These are phyloP conservation scores for Uropetala carovei DNA, from an alignment of 2,888 invertebrate genomes.

Conservation along the genomic window DNA sequence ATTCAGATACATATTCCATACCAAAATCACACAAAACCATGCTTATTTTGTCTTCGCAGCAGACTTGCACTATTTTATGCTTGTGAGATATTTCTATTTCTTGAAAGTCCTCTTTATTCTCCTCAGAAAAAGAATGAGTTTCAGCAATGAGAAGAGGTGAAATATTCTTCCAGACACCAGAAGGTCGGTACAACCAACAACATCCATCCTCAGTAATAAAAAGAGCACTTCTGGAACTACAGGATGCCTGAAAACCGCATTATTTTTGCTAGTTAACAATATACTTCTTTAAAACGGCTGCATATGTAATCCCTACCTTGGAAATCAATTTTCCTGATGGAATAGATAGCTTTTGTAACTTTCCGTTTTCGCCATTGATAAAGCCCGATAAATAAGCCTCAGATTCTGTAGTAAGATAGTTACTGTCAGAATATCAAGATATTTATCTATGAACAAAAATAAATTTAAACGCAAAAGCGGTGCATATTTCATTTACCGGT, in stretches of 20 bases:
- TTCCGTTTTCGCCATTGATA: neutral
- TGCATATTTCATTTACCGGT: neutral
- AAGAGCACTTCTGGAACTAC: slow-evolving; percentile 68
- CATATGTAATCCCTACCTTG: neutral
- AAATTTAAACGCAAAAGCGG: too few relatives aligned
- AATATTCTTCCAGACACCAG: slow-evolving; percentile 68
- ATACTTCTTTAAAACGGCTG: neutral
- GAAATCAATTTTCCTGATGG: neutral
- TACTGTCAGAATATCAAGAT: neutral
- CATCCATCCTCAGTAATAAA: slow-evolving; percentile 68
- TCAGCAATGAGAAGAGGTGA: slow-evolving; percentile 68
- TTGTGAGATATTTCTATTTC: slow-evolving; percentile 43
- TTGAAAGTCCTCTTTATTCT: slow-evolving; percentile 40
- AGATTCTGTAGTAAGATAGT: neutral
- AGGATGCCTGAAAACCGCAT: slow-evolving; percentile 67
- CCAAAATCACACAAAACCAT: slow-evolving; percentile 74
- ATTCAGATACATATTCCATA: neutral
- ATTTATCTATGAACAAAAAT: neutral
- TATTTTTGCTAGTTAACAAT: neutral
- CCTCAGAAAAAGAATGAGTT: slow-evolving; percentile 21
- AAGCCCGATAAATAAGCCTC: slow-evolving; percentile 38
- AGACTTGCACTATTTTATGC: slow-evolving; percentile 74
- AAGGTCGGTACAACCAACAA: slow-evolving; percentile 69
- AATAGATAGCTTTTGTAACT: neutral
- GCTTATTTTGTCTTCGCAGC: slow-evolving; percentile 76